These are phyloP conservation scores for Tapera naevia DNA, from an alignment of 2,797 vertebrate species.

Conservation along the genomic window DNA sequence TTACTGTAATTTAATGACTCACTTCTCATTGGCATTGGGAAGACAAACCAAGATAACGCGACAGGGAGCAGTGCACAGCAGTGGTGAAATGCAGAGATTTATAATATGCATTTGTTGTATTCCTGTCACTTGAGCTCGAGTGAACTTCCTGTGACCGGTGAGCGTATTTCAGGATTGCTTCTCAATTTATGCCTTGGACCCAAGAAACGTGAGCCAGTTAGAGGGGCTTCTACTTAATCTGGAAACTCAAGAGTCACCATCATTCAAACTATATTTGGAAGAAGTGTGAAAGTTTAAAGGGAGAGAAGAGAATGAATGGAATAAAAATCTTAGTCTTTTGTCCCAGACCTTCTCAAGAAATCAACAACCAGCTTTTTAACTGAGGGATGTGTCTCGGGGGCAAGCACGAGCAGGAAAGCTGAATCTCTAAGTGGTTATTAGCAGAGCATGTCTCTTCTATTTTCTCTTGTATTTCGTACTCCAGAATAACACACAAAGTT, in stretches of 20 bases:
- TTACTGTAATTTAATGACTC: not conserved
- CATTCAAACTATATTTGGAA: not conserved
- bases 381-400: not conserved
- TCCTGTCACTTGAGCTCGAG: not conserved
- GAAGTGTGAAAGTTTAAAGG: not conserved
- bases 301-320: not conserved
- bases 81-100: not conserved
- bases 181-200: not conserved
- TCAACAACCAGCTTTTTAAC: not conserved
- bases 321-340: not conserved
- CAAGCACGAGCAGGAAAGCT: not conserved
- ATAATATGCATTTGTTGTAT: not conserved
- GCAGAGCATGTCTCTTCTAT: not conserved
- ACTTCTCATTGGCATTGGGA: fast-evolving
- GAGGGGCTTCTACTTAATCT: not conserved
- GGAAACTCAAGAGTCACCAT: not conserved
- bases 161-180: not conserved
- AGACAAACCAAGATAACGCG: not conserved
- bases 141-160: not conserved
- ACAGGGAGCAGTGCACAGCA: not conserved
- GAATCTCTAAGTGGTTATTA: not conserved
- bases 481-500: not conserved
- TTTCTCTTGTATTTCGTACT: not conserved
- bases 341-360: not conserved
- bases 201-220: not conserved